Evolutionary conservation across 2,888 invertebrate genomes (phyloP), one percentile per base, ranked within the genome.

Genomic region (Aspidiotus destructor): DNA sequence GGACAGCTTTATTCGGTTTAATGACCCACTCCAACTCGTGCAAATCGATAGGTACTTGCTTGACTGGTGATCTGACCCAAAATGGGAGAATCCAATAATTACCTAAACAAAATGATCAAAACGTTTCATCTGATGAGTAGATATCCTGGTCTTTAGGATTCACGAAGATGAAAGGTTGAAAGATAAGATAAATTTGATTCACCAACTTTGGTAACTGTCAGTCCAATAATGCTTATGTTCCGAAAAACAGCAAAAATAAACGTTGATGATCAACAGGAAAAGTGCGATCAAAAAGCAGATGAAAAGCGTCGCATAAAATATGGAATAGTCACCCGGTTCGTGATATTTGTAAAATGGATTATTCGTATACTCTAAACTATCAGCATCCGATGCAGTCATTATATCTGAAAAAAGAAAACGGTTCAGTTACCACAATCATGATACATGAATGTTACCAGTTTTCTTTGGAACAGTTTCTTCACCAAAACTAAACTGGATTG

Each of bases 21-120:
- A 69, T 60, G 40, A 69, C 64, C 15, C 63, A 40, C 75, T 86
- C 83, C 0, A 92, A 78, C 76, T 91, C 91, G 0, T 86, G 85
- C 64, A 87, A 82, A 76, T 92, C 91, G 7, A 91, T 77, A 0
- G 92, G 86, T 5, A 89, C 88, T 76, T 89, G 89, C 72, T 87
- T 86, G 76, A 89, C 87, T 0, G 92, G 91, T 7, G 89, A 87
- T 52, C 87, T 82, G 2, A 90, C 87, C 89, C 89, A 92, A 76
- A 92, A 81, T 2, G 91, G 87, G 16, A 88, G 84, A 70, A 92
- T 79, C 88, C 88, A 91, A 75, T 89, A 87, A 77, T 89, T 92
- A 62, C 90, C 91, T 87, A 75, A 42, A 76, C 75, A 70, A 44
- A 70, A 40, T 54, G 60, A 60, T 52, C 68, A 58, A 15, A 44